Base-by-base conservation (phyloP, 92 coral and sea anemone genomes). In the Actinostola sp. region DNA sequence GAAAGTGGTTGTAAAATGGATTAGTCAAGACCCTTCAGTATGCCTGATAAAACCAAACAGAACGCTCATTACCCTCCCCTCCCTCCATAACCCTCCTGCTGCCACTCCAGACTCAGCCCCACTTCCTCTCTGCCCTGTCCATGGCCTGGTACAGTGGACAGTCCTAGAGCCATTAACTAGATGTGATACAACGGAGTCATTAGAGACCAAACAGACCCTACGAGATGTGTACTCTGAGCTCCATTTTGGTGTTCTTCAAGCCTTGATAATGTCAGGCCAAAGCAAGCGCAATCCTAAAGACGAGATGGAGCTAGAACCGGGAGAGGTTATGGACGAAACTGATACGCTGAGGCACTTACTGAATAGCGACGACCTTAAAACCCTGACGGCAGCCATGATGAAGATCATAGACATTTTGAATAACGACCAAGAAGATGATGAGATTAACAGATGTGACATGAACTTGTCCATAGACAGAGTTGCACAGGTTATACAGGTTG, bases 241-340 rank as follows among this genome's bases (percentile, higher is more conserved):
- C 36, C 98, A 94, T 63, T 82, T 94, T 20, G 97, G 92, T 4
- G 86, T 94, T 10, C 87, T 94, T 36, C 92, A 94, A 73, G 89
- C 98, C 21, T 89, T 94, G 54, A 73, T 94, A 28, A 63, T 77
- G 62, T 93, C 92, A n/a, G 89, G 89, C 19, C 83, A 81, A 51
- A 84, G 71, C 10, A 90, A 94, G 56, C 72, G 72, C n/a, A 90
- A 88, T 65, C 86, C 88, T 13, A 91, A 89, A 34, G 92, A 84
- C 30, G 97, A 94, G 43, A 87, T 93, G 90, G 98, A 93, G 62
- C 77, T 94, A 61, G 98, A 94, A 34, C 98, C 98, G 0, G 98
- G 98, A 34, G 98, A 94, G 44, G 98, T 94, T 2, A 89, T 88
- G 89, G 98, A 94, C 25, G 98, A 91, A 27, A 78, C 89, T 6